Base-by-base conservation (phyloP, 2,113 vertebrate species). In the Chrysochloris asiatica region DNA sequence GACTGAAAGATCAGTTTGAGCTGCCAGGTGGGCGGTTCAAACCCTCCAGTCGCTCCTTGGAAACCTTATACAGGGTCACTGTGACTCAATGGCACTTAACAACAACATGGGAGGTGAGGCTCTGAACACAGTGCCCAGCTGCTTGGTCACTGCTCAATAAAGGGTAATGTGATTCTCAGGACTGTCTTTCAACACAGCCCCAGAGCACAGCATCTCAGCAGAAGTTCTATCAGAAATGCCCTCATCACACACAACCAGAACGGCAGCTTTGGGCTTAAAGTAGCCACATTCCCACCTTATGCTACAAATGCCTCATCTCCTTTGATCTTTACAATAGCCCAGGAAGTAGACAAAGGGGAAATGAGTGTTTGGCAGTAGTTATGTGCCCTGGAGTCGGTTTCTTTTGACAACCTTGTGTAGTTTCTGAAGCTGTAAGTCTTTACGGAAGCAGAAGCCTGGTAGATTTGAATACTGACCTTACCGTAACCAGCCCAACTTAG, bases 281-380 rank as follows among this genome's bases (percentile, higher is more conserved):
- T 45, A 52, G 56, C 45, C 90, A 67, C 54, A 63, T 17, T 83
- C 77, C 84, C 76, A 75, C 50, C 45, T 72, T 63, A 69, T 54
- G 63, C 72, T 43, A 88, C 75, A 67, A 85, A 87, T 54, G 48
- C 48, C n/a, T 43, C 41, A 33, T 59, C 26, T 87, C 73, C 67
- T 95, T 61, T 93, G 56, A 71, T 56, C 81, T 65, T 92, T 54
- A 41, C 67, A 80, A 22, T 71, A 52, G 85, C 41, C 41, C 59
- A 69, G 41, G 47, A 59, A 67, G 36, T 36, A 0, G 82, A 47
- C 65, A 48, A 65, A 67, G 9, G 50, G 4, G 12, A 84, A 80
- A 76, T 73, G 41, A 41, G 59, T n/a, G n/a, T n/a, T n/a, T n/a
- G n/a, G n/a, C n/a, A n/a, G n/a, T n/a, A n/a, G n/a, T n/a, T n/a